Evolutionary conservation across 2,888 invertebrate species (phyloP), one percentile per base, ranked within the genome.

Genomic region (Clivina fossor): DNA sequence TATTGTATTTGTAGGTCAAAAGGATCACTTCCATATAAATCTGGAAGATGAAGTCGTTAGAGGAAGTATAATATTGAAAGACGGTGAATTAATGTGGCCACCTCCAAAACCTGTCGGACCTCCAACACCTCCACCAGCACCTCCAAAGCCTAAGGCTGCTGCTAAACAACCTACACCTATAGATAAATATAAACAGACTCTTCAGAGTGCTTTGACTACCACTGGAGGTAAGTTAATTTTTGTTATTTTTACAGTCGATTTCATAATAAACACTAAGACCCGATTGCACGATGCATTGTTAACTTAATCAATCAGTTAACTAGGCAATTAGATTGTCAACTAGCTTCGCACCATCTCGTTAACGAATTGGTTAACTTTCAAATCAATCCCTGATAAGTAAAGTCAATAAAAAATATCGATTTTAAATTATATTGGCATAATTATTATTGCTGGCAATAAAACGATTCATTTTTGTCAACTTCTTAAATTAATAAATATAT

Each of bases 21-120:
- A 90, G 61, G 84, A 91, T 63, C 85, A 89, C 69, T 93, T 85
- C 74, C 72, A 86, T 71, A 83, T 93, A 55, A 85, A 91, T 72
- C 72, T 92, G 57, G 83, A 86, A 62, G 93, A 93, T 73, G 93
- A 93, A 71, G 93, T 93, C 44, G 86, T 90, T 0, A 79, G 93
- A 16, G 93, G 93, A 1, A 84, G 89, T 41, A 86, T 92, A 60
- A 80, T 93, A 35, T 76, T 91, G 33, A 79, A 88, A 58, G 79
- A 86, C 53, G 92, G 92, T 0, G 75, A 84, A 65, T 69, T 89
- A 49, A 73, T 90, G 69, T 92, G 90, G 90, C 92, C 91, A 16
- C 82, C 88, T 51, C 91, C 91, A 58, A 82, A 83, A 40, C 78
- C 81, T 13, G 77, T 78, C 55, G 73, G 76, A 63, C 76, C 80